Evolutionary conservation across 2,113 vertebrate genomes (phyloP).

Genomic region (Xiphias gladius): DNA sequence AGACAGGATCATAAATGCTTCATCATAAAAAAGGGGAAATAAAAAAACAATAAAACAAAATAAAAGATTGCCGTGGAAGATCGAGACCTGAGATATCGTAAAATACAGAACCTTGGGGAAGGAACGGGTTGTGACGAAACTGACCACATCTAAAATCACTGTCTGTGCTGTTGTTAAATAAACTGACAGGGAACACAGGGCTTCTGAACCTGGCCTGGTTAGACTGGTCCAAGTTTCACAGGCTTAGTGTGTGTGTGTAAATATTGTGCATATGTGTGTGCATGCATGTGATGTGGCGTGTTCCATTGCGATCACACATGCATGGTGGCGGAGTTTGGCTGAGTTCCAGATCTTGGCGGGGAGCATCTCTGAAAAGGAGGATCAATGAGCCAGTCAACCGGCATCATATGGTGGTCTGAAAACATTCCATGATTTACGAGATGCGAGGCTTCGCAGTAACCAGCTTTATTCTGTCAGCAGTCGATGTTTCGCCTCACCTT

Average conservation of each 20-base stretch:
- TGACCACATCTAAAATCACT: slow-evolving; percentile 56
- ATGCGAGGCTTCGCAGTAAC: slow-evolving; percentile 37
- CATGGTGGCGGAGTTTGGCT: slow-evolving; percentile 55
- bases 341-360: slow-evolving; percentile 46
- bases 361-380: slow-evolving; percentile 63
- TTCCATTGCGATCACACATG: slow-evolving; percentile 54
- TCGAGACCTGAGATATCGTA: slow-evolving; percentile 47
- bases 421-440: slow-evolving; percentile 68
- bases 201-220: slow-evolving; percentile 33
- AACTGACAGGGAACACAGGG: slow-evolving; percentile 44
- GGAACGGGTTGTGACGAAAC: slow-evolving; percentile 26
- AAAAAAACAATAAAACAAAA: slow-evolving; percentile 63
- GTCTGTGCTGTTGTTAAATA: slow-evolving; percentile 45
- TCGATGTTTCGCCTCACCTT: slow-evolving; percentile 47
- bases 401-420: slow-evolving; percentile 63
- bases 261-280: not conserved
- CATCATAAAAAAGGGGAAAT: slow-evolving; percentile 45
- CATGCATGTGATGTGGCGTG: slow-evolving; percentile 6
- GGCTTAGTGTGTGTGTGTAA: slow-evolving; percentile 1
- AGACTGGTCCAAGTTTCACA: slow-evolving; percentile 13
- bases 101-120: slow-evolving; percentile 48
- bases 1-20: slow-evolving; percentile 71
- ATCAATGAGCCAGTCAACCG: slow-evolving; percentile 74
- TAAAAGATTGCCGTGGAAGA: slow-evolving; percentile 57
- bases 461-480: slow-evolving; percentile 42